phyloP scores from a whole-genome alignment of 2,888 invertebrate genomes.

The Phortica okadai region DNA sequence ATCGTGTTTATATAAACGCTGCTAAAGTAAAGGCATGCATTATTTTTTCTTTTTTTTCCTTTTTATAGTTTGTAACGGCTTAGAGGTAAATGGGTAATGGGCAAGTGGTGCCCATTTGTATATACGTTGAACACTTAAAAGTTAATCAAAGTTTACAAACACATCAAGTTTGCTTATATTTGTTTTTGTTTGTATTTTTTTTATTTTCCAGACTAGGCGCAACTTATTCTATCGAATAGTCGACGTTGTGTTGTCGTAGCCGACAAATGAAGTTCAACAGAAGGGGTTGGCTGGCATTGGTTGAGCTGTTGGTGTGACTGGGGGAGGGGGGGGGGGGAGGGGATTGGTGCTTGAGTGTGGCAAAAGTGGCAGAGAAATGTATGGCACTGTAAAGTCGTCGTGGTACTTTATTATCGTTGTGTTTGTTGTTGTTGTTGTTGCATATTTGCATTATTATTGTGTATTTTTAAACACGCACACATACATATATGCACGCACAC shows the following conservation, averaged over 20 bases:
- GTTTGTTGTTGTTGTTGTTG: constrained; percentile 22
- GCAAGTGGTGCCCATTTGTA: neutral
- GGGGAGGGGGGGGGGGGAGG: neutral
- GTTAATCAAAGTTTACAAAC: constrained; percentile 17
- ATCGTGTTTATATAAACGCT: neutral
- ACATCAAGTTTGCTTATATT: neutral
- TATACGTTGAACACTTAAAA: neutral
- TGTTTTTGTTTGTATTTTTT: neutral
- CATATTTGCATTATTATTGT: constrained; percentile 45
- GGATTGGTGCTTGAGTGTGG: neutral
- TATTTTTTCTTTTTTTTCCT: too few species aligned
- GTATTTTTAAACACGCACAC: constrained; percentile 54
- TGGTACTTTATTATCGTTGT: constrained; percentile 6
- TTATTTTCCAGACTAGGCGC: neutral
- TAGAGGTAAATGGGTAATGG: neutral
- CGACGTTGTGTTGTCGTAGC: neutral
- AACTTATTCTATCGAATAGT: neutral
- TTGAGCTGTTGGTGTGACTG: neutral
- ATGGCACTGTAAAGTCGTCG: neutral
- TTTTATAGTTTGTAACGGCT: neutral
- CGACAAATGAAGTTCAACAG: neutral
- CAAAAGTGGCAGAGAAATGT: neutral
- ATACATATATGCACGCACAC: neutral
- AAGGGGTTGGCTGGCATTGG: neutral
- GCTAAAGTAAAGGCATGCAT: neutral